Evolutionary conservation across 2,113 vertebrate species (phyloP).

Genomic region (Hippocampus guttulatus): DNA sequence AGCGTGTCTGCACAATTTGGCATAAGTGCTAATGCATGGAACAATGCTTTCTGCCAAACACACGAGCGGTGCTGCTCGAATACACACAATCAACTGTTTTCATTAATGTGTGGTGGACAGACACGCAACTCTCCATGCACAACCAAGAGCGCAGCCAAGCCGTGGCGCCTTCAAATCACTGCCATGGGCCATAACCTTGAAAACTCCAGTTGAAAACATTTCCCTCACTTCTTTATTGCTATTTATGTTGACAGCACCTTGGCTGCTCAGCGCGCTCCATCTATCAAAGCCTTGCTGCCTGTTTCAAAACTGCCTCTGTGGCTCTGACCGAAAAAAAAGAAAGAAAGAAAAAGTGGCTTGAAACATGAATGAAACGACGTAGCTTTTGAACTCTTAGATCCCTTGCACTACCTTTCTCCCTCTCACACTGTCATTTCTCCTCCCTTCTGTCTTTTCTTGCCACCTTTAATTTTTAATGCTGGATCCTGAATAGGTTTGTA

Average conservation of each 20-base stretch:
- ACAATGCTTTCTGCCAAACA: constrained; percentile 44
- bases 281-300: constrained; percentile 71
- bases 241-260: constrained; percentile 77
- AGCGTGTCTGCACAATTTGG: constrained; percentile 21
- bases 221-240: constrained; percentile 66
- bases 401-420: constrained; percentile 48
- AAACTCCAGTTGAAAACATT: constrained; percentile 74
- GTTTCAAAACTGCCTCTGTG: constrained; percentile 72
- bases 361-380: constrained; percentile 84
- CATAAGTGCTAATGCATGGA: constrained; percentile 47
- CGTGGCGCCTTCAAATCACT: constrained; percentile 59
- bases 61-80: constrained; percentile 35
- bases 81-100: constrained; percentile 40
- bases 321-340: constrained; percentile 75
- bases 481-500: constrained; percentile 93
- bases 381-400: constrained; percentile 87
- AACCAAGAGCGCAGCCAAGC: constrained; percentile 29
- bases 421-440: constrained; percentile 31
- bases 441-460: constrained; percentile 53
- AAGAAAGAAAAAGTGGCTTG: constrained; percentile 77
- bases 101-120: constrained; percentile 32
- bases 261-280: constrained; percentile 67
- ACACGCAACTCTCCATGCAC: constrained; percentile 46
- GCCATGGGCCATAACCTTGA: constrained; percentile 74
- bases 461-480: constrained; percentile 93